phyloP scores from a whole-genome alignment of 2,113 vertebrate species.

The Diphyllodes magnificus region DNA sequence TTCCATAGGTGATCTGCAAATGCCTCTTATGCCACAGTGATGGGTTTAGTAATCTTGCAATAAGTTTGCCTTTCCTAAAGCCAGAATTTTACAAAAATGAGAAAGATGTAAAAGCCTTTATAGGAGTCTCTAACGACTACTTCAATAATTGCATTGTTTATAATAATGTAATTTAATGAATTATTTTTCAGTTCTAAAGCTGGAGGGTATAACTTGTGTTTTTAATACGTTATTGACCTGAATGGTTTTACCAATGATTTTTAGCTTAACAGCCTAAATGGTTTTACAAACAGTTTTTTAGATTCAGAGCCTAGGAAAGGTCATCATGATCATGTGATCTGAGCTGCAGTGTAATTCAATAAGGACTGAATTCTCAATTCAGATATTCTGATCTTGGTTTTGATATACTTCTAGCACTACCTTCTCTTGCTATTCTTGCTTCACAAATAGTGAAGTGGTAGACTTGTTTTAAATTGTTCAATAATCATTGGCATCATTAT shows the following conservation, averaged over 20 bases:
- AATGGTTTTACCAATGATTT: not conserved
- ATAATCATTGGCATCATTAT: not conserved
- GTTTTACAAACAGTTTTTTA: not conserved
- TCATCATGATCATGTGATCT: not conserved
- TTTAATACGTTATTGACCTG: not conserved
- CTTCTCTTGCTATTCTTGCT: not conserved
- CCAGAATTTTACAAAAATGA: not conserved
- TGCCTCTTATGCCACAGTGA: not conserved
- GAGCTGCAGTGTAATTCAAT: not conserved
- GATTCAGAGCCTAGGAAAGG: not conserved
- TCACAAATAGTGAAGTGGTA: not conserved
- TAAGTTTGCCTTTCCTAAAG: not conserved
- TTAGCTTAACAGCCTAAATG: not conserved
- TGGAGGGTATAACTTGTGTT: not conserved
- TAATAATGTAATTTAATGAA: not conserved
- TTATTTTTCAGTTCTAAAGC: not conserved
- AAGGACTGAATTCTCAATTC: not conserved
- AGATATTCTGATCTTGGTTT: not conserved
- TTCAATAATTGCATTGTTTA: not conserved
- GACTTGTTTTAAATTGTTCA: not conserved
- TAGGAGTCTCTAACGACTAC: not conserved
- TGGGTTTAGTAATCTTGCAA: not conserved
- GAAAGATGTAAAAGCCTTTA: not conserved
- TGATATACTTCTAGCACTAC: not conserved
- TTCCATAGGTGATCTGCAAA: not conserved